These are phyloP conservation scores for Leptocoma aspasia DNA, from an alignment of 2,113 vertebrate genomes.

Conservation along the genomic window DNA sequence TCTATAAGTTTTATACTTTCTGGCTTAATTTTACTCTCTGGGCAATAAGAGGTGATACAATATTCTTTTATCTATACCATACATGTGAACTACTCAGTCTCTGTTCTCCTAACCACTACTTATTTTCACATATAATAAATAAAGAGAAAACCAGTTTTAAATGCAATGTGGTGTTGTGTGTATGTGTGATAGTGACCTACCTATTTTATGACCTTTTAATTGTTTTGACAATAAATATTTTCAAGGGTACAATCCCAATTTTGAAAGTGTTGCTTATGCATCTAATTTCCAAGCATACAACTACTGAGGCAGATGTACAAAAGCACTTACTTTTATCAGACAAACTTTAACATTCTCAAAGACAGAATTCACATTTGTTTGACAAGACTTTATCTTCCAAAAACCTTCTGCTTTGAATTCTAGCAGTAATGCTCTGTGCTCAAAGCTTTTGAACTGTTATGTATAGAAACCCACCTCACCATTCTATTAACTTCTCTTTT, in stretches of 20 bases:
- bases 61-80: neutral
- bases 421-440: neutral
- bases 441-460: slow-evolving; percentile 22
- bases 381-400: slow-evolving; percentile 15
- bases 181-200: neutral
- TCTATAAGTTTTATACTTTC: neutral
- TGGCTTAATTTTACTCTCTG: neutral
- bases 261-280: neutral
- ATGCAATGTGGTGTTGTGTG: neutral
- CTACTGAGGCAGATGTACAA: neutral
- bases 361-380: slow-evolving; percentile 28
- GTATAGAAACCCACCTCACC: slow-evolving; percentile 4
- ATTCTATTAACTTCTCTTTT: neutral
- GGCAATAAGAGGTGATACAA: neutral
- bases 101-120: neutral
- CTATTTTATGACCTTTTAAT: neutral
- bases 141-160: neutral
- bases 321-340: slow-evolving; percentile 11
- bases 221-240: slow-evolving; percentile 4
- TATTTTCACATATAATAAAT: neutral
- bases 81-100: neutral
- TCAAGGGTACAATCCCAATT: neutral
- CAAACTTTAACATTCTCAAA: slow-evolving; percentile 26
- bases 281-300: neutral
- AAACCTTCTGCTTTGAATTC: slow-evolving; percentile 3